Conservation (phyloP, 2,797 vertebrate genomes). For the Artibeus jamaicensis region DNA sequence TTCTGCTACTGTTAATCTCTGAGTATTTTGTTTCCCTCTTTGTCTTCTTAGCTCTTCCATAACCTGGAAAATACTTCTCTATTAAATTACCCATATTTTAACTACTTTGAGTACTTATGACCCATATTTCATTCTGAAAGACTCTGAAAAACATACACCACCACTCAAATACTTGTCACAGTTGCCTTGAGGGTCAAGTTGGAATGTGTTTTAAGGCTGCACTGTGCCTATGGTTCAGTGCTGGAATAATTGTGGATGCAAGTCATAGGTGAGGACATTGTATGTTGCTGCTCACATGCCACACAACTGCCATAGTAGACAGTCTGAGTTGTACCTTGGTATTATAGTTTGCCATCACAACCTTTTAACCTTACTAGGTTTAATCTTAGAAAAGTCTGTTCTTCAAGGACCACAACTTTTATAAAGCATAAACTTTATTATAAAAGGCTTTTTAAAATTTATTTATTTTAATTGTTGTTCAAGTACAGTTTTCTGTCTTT, state of each 20-base stretch:
- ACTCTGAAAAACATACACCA: neutral
- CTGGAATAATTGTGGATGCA: neutral
- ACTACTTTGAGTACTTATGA: neutral
- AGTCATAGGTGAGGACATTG: neutral
- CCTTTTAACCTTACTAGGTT: neutral
- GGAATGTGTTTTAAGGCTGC: neutral
- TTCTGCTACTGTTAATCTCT: neutral
- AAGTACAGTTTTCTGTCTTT: too few relatives aligned
- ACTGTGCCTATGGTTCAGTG: neutral
- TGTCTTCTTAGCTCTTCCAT: neutral
- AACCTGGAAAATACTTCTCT: neutral
- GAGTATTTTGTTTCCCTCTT: neutral
- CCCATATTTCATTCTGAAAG: neutral
- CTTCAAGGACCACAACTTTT: neutral
- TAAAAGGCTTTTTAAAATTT: neutral
- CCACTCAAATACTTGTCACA: neutral
- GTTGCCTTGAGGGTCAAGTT: neutral
- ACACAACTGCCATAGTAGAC: too few relatives aligned
- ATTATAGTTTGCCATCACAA: neutral
- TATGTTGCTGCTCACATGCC: neutral
- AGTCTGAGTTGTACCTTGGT: neutral
- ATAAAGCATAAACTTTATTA: neutral
- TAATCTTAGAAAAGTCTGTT: neutral
- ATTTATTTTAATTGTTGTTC: too few relatives aligned
- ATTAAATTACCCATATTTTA: neutral